Base-by-base conservation (phyloP, 2,797 vertebrate genomes). In the Myioborus miniatus region DNA sequence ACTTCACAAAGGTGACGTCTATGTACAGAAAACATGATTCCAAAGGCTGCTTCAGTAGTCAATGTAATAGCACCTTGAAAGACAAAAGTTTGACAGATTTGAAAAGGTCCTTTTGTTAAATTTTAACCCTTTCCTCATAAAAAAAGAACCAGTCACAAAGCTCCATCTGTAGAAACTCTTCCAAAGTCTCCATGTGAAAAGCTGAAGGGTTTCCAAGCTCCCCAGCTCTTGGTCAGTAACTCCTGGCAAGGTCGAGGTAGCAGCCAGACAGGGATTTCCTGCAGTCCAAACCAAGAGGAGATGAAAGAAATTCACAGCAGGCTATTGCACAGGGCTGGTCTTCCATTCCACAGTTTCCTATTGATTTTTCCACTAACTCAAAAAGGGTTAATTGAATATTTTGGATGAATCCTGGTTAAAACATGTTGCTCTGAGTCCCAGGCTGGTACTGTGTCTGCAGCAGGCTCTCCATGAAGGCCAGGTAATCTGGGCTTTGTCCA, bases 381-480 rank as follows among this genome's bases (percentile, higher is more conserved):
- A 85, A 93, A 95, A 92, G 89, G 88, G 96, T 94, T 89, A 86
- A 83, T 26, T 37, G 47, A 22, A n/a, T 59, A 14, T 60, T 78
- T 59, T 56, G 13, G 24, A 39, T 26, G 36, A 63, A 60, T 95
- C 70, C 49, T 32, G 53, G 86, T 96, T 98, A 98, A 97, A 98
- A 98, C 78, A 97, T 90, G 94, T 93, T 96, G 84, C 92, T 96
- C 50, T 88, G 95, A 44, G 93, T 86, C 74, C 98, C 97, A 87
- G 98, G 97, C 78, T 97, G 98, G 97, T 98, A 98, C 96, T 98
- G 98, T 1, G 98, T 97, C 74, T 98, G 98, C 93, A 99, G 97
- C 58, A 99, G 98, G 63, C 97, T 98, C 98, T 99, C 98, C 98
- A 99, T 98, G 94, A 99, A 98, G 96, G 98, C 98, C 55, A 98